Percentiles rank a stretch among this genome's conserved stretches.
Evolutionary conservation across 2,797 vertebrate genomes (phyloP).

Genomic region (Rhabdophis nuchalis): DNA sequence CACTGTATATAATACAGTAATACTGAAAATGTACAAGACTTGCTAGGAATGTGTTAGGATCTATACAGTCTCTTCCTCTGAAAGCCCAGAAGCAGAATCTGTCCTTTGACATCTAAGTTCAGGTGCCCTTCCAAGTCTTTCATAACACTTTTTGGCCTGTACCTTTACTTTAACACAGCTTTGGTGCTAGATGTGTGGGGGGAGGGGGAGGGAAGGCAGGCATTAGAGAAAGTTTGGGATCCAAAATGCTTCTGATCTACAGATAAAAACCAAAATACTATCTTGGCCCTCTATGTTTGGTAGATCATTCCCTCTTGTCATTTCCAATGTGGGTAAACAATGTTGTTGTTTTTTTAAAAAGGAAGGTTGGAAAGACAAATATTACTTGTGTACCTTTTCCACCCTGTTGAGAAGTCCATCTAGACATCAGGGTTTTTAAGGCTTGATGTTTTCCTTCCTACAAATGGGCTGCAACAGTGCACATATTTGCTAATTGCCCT

Average conservation of each 20-base stretch:
- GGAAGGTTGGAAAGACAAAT: not conserved
- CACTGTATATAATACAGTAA: not conserved
- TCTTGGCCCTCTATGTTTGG: not conserved
- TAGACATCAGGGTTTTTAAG: not conserved
- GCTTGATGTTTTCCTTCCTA: not conserved
- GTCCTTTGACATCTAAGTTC: not conserved
- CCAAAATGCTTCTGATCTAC: not conserved
- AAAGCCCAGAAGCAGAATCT: not conserved
- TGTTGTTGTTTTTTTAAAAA: not conserved
- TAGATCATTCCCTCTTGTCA: not conserved
- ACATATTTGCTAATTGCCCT: not conserved
- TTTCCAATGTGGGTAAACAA: not conserved
- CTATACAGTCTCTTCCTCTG: not conserved
- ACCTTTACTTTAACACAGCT: not conserved
- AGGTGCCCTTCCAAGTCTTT: not conserved
- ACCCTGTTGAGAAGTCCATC: not conserved
- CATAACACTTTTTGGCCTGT: not conserved
- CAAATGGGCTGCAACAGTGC: not conserved
- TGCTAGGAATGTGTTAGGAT: not conserved
- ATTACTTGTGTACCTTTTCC: not conserved
- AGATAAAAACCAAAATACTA: not conserved
- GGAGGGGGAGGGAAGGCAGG: not conserved
- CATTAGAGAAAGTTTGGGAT: not conserved
- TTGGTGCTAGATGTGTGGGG: not conserved
- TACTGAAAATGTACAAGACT: not conserved